phyloP scores from a whole-genome alignment of 2,797 vertebrate genomes.

The Hyperoplus immaculatus region DNA sequence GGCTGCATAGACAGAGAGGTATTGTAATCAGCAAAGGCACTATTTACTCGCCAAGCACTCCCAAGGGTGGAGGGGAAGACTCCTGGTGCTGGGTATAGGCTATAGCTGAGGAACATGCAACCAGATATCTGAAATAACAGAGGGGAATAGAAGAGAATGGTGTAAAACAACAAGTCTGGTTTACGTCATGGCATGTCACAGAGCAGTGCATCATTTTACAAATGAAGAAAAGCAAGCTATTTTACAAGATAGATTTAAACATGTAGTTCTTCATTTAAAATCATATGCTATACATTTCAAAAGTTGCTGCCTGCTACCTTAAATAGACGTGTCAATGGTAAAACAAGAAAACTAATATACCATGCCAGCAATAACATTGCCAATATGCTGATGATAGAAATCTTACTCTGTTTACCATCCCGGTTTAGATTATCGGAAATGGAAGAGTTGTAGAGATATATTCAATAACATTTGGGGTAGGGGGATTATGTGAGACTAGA shows the following conservation, averaged over 20 bases:
- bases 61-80: conserved; percentile 62
- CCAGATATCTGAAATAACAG: conserved; percentile 54
- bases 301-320: not conserved
- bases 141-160: conserved; percentile 51
- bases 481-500: not conserved
- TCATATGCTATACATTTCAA: not conserved
- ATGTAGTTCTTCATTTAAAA: not conserved
- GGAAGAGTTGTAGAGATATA: not conserved
- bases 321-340: not conserved
- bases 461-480: too few species aligned
- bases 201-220: not conserved
- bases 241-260: not conserved
- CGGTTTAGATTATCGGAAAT: not conserved
- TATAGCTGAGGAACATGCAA: conserved; percentile 40
- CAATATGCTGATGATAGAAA: not conserved
- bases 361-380: not conserved
- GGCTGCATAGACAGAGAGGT: conserved; percentile 64
- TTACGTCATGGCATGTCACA: conserved; percentile 3
- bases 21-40: conserved; percentile 84
- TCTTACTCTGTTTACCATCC: not conserved
- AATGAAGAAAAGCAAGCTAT: too few species aligned
- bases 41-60: conserved; percentile 80
- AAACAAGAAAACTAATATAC: not conserved
- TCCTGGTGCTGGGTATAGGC: conserved; percentile 41
- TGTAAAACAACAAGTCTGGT: conserved; percentile 37